Base-by-base conservation (phyloP, 1,140 invertebrate species). In the Hesperophylax magnus region DNA sequence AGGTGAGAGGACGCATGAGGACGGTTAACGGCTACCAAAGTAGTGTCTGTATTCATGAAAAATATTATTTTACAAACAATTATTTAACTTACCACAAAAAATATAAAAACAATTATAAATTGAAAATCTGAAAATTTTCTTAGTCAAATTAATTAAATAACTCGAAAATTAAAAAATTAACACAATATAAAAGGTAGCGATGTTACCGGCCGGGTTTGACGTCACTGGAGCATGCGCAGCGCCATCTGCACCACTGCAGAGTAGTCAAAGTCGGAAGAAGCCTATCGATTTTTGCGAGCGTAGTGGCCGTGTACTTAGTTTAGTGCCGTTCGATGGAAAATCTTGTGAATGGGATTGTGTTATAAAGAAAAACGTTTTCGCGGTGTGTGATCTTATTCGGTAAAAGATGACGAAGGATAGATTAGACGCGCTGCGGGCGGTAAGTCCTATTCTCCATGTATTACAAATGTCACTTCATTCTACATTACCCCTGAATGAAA, bases 371-470 rank as follows among this genome's bases (percentile, higher is more conserved):
- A 90, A 91, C 88, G 88, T 90, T 89, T 90, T 89, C 87, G 90
- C 89, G 89, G 90, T 91, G 91, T 91, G 92, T 89, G 86, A 88
- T 91, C 90, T 90, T 90, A 89, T 87, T 88, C 87, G 90, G 88
- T 89, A 91, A 91, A 94, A 92, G 91, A 98, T 98, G 97, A 98
- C 97, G 90, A 98, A 98, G 94, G 97, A 98, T 93, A 97, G 97
- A 94, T 96, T 98, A 93, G 96, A 96, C 92, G 97, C 97, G 89
- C 93, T 98, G 86, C 96, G 97, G 93, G 97, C 97, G 93, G 96
- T 97, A 93, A 94, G 94, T 92, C 86, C 34, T 54, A 27, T 34
- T 24, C 54, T 72, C 27, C 22, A 54, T 56, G 22, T 75, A 75
- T 75, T 39, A 63, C 8, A 77, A 77, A 77, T 77, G 75, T 77